Base-by-base conservation (phyloP, 1,140 invertebrate species). In the Adelges cooleyi region DNA sequence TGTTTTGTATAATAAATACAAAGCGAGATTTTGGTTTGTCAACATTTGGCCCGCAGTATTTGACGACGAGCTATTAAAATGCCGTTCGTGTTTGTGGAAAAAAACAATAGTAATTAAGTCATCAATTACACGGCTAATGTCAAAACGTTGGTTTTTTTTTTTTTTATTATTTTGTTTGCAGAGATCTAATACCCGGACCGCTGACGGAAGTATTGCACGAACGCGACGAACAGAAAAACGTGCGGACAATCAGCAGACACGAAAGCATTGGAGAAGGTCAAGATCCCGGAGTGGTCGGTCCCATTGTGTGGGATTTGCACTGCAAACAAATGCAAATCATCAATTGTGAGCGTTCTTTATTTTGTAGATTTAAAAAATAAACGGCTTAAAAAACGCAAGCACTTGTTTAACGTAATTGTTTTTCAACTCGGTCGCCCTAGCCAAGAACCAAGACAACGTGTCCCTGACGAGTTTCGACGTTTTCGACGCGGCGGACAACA, bases 231-330 rank as follows among this genome's bases (percentile, higher is more conserved):
- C 53, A 46, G n/a, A 66, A 54, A 44, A 44, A 33, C n/a, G 1
- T 2, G 4, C 49, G 29, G 0, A 74, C 75, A 65, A 69, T 80
- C 18, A 77, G 77, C 1, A 69, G 81, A 18, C 76, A 82, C 38
- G 80, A 79, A 22, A 84, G 81, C 68, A 74, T 80, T n/a, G 2
- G 36, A 3, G 67, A 70, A 49, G 69, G 71, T 4, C 82, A 81
- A 69, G 87, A 90, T 77, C 86, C 87, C 1, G 88, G 87, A n/a
- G 83, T 89, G n/a, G 79, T 90, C 23, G 86, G 87, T 0, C 88
- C 88, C 0, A 75, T 88, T 46, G 86, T 89, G 3, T 90, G 87
- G 87, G 83, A 88, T 73, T 72, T 86, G 49, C 85, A 86, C 71
- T 79, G 79, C 68, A 75, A 81, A 70, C 72, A 74, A 71, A 70